A percentile compares a stretch with the other conserved stretches of the same genome.
phyloP scores from a whole-genome alignment of 1,140 invertebrate genomes.

The Melitaea cinxia region DNA sequence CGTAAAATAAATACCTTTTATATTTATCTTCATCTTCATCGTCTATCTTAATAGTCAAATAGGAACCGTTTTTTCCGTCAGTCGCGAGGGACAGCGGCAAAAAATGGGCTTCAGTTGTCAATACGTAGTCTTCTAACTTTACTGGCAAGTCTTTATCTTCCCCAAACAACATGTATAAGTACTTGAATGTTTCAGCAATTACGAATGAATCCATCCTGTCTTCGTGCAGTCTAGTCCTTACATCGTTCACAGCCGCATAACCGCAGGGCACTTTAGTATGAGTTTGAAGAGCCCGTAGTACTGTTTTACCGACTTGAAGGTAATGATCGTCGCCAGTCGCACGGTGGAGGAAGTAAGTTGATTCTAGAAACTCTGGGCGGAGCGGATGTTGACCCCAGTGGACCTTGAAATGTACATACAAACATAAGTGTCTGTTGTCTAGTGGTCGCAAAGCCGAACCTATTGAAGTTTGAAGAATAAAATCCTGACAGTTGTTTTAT shows the following conservation, averaged over 20 bases:
- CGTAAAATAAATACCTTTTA: slow-evolving; percentile 77
- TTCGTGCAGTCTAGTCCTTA: slow-evolving; percentile 93
- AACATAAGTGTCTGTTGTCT: too few relatives aligned
- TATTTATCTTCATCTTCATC: slow-evolving; percentile 83
- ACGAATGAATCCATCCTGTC: slow-evolving; percentile 99
- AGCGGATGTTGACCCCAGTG: slow-evolving; percentile 99
- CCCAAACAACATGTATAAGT: slow-evolving; percentile 96
- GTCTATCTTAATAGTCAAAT: slow-evolving; percentile 57
- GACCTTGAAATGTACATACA: slow-evolving; percentile 84
- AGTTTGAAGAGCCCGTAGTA: slow-evolving; percentile 94
- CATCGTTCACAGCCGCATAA: slow-evolving; percentile 98
- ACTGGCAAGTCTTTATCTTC: slow-evolving; percentile 93
- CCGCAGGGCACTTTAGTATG: slow-evolving; percentile 96
- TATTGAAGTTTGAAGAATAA: too few relatives aligned
- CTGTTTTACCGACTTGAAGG: slow-evolving; percentile 94
- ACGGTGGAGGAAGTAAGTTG: slow-evolving; percentile 97
- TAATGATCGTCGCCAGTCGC: slow-evolving; percentile 98
- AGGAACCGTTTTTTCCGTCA: slow-evolving; percentile 54
- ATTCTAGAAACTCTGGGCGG: slow-evolving; percentile 98
- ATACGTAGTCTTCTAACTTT: slow-evolving; percentile 97
- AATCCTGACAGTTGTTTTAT: too few relatives aligned
- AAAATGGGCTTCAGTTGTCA: slow-evolving; percentile 98
- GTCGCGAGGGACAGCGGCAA: slow-evolving; percentile 91
- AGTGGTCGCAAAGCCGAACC: too few relatives aligned
- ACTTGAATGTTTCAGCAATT: slow-evolving; percentile 98